Evolutionary conservation across 2,888 invertebrate genomes (phyloP), one percentile per base, ranked within the genome.

Genomic region (Zygothrica quintamaculata): DNA sequence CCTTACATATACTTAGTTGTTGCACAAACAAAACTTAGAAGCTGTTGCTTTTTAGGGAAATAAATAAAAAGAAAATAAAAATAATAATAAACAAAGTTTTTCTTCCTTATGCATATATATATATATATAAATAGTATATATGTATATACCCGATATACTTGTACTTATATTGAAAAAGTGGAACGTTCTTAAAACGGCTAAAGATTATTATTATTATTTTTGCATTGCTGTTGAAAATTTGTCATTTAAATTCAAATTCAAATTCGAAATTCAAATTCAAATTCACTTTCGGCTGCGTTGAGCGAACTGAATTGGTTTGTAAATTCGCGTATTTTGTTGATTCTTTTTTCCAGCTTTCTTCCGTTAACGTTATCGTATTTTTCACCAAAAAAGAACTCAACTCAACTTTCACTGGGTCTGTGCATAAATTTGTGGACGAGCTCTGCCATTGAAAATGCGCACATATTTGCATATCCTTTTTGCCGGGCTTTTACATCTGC

Each of bases 161-260:
- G 18, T 22, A 22, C 18, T 22, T 22, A 5, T 22, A 22, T 22
- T 22, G 18, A 22, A 22, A n/a, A n/a, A n/a, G 3, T 22, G 18
- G 18, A 22, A 22, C 5, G 18, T 22, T 26, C 37, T 69, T 60
- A 60, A 66, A 66, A 51, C 31, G 40, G 34, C 58, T 46, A 47
- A 33, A 26, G 40, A 70, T 74, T 72, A 65, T 74, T 72, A 74
- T 72, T 74, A 74, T 72, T 74, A 59, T 72, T 58, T 69, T 12
- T 11, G 36, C 8, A 15, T 34, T 29, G 43, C 55, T 71, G 71
- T 46, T 58, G 58, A 68, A 71, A 86, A 87, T 77, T 75, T 68
- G 71, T 78, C 76, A 86, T 87, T 82, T 88, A 85, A 87, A 86
- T 88, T 86, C 87, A 85, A 85, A 86, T 85, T 69, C 68, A 74